Evolutionary conservation across 2,797 vertebrate species (phyloP).

Genomic region (Protonibea diacanthus): DNA sequence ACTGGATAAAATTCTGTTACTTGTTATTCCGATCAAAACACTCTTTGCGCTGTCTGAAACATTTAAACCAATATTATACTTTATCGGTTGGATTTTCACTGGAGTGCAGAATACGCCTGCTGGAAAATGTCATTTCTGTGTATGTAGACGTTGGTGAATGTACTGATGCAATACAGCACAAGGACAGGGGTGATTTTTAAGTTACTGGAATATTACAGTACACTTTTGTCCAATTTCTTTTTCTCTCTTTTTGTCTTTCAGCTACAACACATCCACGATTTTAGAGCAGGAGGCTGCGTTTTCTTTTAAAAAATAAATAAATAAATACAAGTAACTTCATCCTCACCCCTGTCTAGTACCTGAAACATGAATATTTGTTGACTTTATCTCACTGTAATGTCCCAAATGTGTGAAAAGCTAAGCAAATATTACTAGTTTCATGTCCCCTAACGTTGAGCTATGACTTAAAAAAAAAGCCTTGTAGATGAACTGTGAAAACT

Average conservation of each 20-base stretch:
- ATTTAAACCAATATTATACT: slow-evolving; percentile 37
- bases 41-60: slow-evolving; percentile 34
- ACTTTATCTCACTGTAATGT: slow-evolving; percentile 52
- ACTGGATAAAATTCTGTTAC: slow-evolving; percentile 36
- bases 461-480: slow-evolving; percentile 28
- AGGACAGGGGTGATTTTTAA: slow-evolving; percentile 63
- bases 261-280: slow-evolving; percentile 34
- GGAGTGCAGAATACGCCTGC: slow-evolving; percentile 58
- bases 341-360: slow-evolving; percentile 58
- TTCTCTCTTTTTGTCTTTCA: slow-evolving; percentile 22
- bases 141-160: slow-evolving; percentile 79
- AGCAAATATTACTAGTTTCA: slow-evolving; percentile 55
- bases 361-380: slow-evolving; percentile 50
- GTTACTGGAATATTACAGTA: slow-evolving; percentile 41
- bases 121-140: slow-evolving; percentile 62
- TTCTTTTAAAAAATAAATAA: not conserved
- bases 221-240: slow-evolving; percentile 6
- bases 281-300: slow-evolving; percentile 24
- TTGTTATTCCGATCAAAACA: slow-evolving; percentile 36
- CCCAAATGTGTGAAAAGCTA: slow-evolving; percentile 43
- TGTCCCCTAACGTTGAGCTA: slow-evolving; percentile 47
- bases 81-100: slow-evolving; percentile 37
- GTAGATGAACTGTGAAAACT: slow-evolving; percentile 73
- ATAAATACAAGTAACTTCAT: slow-evolving; percentile 52
- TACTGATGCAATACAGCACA: slow-evolving; percentile 80